These are phyloP conservation scores for Pica pica DNA, from an alignment of 2,113 vertebrate species.

Conservation along the genomic window DNA sequence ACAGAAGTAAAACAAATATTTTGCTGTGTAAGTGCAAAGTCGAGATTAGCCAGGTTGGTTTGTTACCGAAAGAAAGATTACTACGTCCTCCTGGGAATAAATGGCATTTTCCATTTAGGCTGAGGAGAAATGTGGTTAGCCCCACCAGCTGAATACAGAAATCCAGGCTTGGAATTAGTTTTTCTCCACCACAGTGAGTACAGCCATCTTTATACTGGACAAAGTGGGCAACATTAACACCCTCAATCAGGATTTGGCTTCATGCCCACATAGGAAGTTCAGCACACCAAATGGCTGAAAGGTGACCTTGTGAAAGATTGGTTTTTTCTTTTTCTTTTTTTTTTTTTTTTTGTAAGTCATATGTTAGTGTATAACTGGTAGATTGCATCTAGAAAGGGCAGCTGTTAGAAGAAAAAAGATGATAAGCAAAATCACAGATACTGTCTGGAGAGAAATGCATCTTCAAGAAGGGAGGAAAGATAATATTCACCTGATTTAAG, in stretches of 20 bases:
- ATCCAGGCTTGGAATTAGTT: background rate
- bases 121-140: background rate
- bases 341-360: background rate
- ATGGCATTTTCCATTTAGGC: background rate
- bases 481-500: background rate
- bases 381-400: background rate
- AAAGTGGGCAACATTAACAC: background rate
- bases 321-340: background rate
- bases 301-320: background rate
- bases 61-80: background rate
- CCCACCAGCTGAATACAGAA: background rate
- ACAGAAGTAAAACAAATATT: background rate
- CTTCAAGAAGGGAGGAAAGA: background rate
- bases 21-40: background rate
- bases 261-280: background rate
- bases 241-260: background rate
- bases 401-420: background rate
- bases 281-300: background rate
- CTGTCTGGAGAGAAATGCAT: background rate
- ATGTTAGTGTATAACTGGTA: background rate
- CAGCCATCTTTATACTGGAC: background rate
- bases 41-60: background rate
- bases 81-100: fast-evolving
- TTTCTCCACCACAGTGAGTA: background rate
- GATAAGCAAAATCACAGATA: background rate